Evolutionary conservation across 2,113 vertebrate genomes (phyloP).

Genomic region (Lepisosteus oculatus): DNA sequence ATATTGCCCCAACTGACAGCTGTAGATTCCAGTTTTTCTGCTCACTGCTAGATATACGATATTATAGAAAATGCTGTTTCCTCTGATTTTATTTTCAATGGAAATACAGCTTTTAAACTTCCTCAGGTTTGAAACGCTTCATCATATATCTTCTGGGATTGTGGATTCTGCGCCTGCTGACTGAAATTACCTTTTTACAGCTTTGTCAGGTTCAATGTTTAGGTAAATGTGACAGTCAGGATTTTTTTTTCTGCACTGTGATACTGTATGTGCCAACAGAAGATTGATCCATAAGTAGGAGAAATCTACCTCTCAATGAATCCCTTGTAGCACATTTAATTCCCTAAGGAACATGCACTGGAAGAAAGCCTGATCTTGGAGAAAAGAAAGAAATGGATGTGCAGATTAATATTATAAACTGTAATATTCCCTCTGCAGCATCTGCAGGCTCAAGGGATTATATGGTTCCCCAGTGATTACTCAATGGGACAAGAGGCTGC

Average conservation of each 20-base stretch:
- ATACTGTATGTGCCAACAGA: constrained; percentile 61
- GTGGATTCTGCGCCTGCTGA: no score
- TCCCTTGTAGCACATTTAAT: constrained; percentile 75
- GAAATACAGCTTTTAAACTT: no score
- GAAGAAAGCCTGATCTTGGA: constrained; percentile 59
- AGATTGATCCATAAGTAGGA: constrained; percentile 68
- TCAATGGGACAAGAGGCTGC: constrained; percentile 68
- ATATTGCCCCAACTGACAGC: no score
- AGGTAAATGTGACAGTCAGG: constrained; percentile 61
- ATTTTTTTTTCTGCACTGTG: constrained; percentile 54
- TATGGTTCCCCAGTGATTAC: constrained; percentile 80
- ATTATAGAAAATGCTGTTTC: no score
- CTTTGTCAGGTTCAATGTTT: constrained; percentile 62
- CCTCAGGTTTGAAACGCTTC: no score
- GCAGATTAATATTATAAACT: constrained; percentile 84
- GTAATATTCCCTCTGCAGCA: constrained; percentile 80
- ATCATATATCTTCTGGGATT: no score
- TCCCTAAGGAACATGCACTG: constrained; percentile 65
- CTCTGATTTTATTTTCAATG: no score
- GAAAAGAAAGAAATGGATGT: constrained; percentile 69
- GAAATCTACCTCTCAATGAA: constrained; percentile 74
- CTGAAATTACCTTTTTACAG: constrained; percentile 11
- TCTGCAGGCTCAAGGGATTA: constrained; percentile 79
- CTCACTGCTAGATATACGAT: no score
- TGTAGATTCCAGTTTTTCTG: no score